Conservation (phyloP, 2,797 vertebrate genomes). For the Octomys mimax region DNA sequence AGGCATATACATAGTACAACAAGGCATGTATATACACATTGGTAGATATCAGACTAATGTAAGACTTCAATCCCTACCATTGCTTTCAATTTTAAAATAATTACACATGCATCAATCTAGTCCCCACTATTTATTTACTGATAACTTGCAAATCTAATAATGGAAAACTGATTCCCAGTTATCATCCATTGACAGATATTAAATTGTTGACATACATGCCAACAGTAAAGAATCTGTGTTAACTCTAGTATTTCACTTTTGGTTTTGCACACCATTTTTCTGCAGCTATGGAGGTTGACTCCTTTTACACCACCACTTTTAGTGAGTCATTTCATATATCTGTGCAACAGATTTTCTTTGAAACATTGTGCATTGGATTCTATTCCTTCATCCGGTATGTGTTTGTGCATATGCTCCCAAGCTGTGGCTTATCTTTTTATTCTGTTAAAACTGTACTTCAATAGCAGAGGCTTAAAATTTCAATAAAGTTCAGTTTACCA, state of each 20-base stretch:
- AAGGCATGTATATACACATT: neutral
- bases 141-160: neutral
- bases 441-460: neutral
- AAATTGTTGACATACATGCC: neutral
- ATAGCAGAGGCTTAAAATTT: neutral
- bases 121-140: neutral
- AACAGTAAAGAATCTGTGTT: neutral
- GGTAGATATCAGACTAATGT: neutral
- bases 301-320: neutral
- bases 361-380: neutral
- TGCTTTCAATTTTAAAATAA: neutral
- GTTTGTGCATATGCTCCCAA: neutral
- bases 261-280: neutral
- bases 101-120: neutral
- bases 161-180: neutral
- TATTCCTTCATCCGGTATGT: neutral
- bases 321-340: neutral
- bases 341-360: neutral
- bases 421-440: neutral
- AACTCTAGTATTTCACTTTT: neutral
- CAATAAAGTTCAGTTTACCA: neutral
- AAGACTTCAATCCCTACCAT: neutral
- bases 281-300: neutral
- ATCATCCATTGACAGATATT: neutral
- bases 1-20: neutral